phyloP scores from a whole-genome alignment of 2,888 invertebrate species.

The Molanna angustata region DNA sequence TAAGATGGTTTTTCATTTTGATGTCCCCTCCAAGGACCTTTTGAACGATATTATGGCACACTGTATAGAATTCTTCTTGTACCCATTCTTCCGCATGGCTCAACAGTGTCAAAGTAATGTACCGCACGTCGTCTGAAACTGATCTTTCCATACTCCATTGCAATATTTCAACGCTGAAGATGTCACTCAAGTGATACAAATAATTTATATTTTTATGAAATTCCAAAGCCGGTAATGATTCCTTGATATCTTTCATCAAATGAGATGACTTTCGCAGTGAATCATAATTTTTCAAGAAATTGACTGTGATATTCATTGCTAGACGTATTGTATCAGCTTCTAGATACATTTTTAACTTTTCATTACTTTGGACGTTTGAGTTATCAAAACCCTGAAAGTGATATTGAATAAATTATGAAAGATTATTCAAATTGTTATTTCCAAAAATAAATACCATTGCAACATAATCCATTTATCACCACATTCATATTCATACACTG shows the following conservation, averaged over 20 bases:
- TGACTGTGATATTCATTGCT: slow-evolving; percentile 48
- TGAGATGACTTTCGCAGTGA: slow-evolving; percentile 36
- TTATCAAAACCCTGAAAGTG: slow-evolving; percentile 43
- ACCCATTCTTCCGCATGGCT: slow-evolving; percentile 57
- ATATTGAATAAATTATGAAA: too few relatives aligned
- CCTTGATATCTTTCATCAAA: slow-evolving; percentile 50
- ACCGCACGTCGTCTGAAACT: slow-evolving; percentile 44
- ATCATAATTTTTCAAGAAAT: slow-evolving; percentile 43
- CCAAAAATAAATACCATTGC: too few relatives aligned
- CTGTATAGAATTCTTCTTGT: slow-evolving; percentile 52
- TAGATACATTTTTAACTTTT: slow-evolving; percentile 43
- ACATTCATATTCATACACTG: too few relatives aligned
- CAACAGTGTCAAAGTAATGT: slow-evolving; percentile 54
- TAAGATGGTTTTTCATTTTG: slow-evolving; percentile 38
- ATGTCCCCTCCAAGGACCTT: slow-evolving; percentile 54
- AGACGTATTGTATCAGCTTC: slow-evolving; percentile 44
- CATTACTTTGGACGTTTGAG: slow-evolving; percentile 34
- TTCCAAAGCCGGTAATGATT: slow-evolving; percentile 56
- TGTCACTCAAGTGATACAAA: slow-evolving; percentile 48
- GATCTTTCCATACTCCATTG: slow-evolving; percentile 42
- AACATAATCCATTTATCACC: too few relatives aligned
- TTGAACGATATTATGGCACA: slow-evolving; percentile 54
- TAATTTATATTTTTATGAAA: slow-evolving; percentile 57
- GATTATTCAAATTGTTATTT: too few relatives aligned
- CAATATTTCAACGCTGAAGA: slow-evolving; percentile 42